Conservation (phyloP, 2,113 vertebrate genomes). For the Hippolais icterina region DNA sequence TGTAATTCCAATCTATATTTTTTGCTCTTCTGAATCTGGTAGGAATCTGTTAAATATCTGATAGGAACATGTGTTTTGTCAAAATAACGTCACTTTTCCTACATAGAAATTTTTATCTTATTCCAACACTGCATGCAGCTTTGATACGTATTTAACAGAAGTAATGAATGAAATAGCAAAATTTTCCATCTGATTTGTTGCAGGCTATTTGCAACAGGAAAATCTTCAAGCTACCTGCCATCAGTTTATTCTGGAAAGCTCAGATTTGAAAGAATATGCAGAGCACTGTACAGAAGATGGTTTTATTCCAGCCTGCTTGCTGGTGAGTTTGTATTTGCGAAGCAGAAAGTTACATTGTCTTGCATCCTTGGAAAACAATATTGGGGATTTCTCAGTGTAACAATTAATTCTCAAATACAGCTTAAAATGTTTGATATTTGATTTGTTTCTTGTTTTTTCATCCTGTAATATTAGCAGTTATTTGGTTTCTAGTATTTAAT, state of each 20-base stretch:
- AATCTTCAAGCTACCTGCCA: slow-evolving; percentile 87
- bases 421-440: background rate
- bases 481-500: background rate
- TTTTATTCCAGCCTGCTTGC: slow-evolving; percentile 89
- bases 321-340: slow-evolving; percentile 79
- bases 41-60: background rate
- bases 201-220: slow-evolving; percentile 96
- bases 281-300: slow-evolving; percentile 93
- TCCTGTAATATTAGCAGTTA: background rate
- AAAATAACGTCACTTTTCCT: background rate
- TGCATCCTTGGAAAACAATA: background rate
- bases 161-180: background rate
- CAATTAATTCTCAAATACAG: background rate
- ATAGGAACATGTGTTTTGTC: background rate
- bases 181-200: slow-evolving; percentile 46
- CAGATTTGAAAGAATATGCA: slow-evolving; percentile 94
- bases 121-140: background rate
- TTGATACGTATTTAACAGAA: background rate
- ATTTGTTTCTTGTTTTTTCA: background rate
- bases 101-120: background rate
- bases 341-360: background rate
- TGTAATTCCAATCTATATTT: background rate
- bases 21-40: background rate
- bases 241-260: slow-evolving; percentile 91
- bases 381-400: background rate